Evolutionary conservation across 1,140 invertebrate species (phyloP), one percentile per base, ranked within the genome.

Genomic region (Doryteuthis pealeii): DNA sequence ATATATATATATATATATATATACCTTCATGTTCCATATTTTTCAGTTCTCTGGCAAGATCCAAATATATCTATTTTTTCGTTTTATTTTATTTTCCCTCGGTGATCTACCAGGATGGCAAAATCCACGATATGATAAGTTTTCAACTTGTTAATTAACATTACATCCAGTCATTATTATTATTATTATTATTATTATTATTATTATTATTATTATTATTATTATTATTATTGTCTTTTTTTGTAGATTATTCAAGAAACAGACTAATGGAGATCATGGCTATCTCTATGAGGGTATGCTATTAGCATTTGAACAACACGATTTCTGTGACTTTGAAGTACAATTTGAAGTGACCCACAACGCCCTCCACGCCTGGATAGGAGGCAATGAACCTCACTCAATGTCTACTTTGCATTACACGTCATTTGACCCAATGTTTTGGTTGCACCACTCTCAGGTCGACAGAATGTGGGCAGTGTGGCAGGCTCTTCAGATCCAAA

Each of bases 261-360:
- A 74, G 31, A 35, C 26, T 1, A 72, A 71, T 30, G 78, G 77
- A 5, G 76, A 80, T 70, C 76, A 77, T 58, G 77, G 76, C 12
- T 30, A 69, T 31, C 71, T 78, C 0, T 76, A 76, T 65, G 78
- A 80, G 31, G 75, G 66, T 12, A 72, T 78, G 28, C 70, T 80
- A 10, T 67, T 76, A n/a, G 78, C 78, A n/a, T 72, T 80, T 26
- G 78, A 80, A 49, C 78, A 80, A 49, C 73, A 76, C 30, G 72
- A 80, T 75, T 78, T 76, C 71, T 78, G 78, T 68, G 76, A 80
- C 40, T 80, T 80, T 71, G 78, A 80, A 67, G 66, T 80, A 30
- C 77, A 78, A 73, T 78, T 78, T 72, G 77, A 78, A 65, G 43
- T 78, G 8, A 67, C 66, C 12, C 77, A 78, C 73, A 78, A 78